A percentile compares a stretch with the other conserved stretches of the same genome.
Evolutionary conservation across 1,140 invertebrate species (phyloP).

Genomic region (Andricus grossulariae): DNA sequence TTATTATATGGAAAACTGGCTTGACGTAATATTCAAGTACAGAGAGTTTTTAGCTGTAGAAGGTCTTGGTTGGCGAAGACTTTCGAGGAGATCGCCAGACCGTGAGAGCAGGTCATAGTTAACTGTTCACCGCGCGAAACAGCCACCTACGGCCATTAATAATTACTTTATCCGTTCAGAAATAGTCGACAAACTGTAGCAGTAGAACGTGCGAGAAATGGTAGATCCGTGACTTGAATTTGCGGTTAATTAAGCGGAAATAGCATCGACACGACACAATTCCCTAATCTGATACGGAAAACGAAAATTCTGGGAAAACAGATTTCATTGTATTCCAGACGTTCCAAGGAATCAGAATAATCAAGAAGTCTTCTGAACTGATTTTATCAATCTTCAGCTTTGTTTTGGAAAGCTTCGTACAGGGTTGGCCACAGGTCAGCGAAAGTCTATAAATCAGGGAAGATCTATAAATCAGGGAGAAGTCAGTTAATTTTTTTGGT

Average conservation of each 20-base stretch:
- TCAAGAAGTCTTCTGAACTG: too few species aligned
- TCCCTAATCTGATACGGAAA: background rate
- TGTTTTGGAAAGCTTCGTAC: too few species aligned
- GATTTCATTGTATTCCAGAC: too few species aligned
- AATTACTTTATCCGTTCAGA: conserved; percentile 49
- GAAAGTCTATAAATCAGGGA: too few species aligned
- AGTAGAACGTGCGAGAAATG: conserved; percentile 53
- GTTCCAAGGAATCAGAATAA: too few species aligned
- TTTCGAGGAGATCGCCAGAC: conserved; percentile 56
- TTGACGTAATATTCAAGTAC: background rate
- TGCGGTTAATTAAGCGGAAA: conserved; percentile 42
- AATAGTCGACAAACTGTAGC: conserved; percentile 46
- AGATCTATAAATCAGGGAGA: too few species aligned
- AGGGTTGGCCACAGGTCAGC: too few species aligned
- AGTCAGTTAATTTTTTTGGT: too few species aligned
- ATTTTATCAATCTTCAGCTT: too few species aligned
- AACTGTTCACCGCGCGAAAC: conserved; percentile 58
- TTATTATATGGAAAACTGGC: background rate
- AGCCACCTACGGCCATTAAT: conserved; percentile 57
- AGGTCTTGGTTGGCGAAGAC: conserved; percentile 6
- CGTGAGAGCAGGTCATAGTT: conserved; percentile 66
- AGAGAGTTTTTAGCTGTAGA: conserved; percentile 25
- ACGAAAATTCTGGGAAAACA: too few species aligned
- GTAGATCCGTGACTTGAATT: conserved; percentile 41
- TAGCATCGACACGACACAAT: conserved; percentile 37